Percentiles rank a stretch among this genome's conserved stretches.
Evolutionary conservation across 1,140 invertebrate species (phyloP).

Genomic region (Amphibalanus amphitrite): DNA sequence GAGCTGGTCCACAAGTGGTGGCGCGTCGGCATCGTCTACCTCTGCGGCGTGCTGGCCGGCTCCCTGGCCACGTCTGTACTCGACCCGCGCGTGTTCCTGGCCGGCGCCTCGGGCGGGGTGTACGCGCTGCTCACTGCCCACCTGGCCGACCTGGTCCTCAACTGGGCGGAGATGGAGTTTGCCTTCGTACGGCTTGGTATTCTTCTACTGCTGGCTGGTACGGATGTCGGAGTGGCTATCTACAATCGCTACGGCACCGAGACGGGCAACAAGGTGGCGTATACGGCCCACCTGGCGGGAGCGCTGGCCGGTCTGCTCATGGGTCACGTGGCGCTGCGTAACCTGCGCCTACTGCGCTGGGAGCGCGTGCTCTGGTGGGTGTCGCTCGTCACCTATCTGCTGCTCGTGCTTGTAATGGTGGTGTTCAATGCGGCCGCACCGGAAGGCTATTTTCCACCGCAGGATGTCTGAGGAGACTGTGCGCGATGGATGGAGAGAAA

Average conservation of each 20-base stretch:
- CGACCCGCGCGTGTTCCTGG: conserved; percentile 31
- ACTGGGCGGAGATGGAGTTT: conserved; percentile 82
- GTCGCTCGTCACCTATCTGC: conserved; percentile 51
- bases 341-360: conserved; percentile 65
- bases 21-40: conserved; percentile 49
- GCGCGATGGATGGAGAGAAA: too few relatives aligned
- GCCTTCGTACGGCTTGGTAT: conserved; percentile 56
- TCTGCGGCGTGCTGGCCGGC: conserved; percentile 37
- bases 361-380: conserved; percentile 68
- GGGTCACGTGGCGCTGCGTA: conserved; percentile 76
- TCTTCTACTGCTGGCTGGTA: conserved; percentile 48
- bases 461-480: neutral
- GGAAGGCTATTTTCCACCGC: conserved; percentile 12
- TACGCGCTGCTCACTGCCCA: conserved; percentile 34
- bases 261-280: conserved; percentile 25
- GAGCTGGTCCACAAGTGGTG: conserved; percentile 69
- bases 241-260: conserved; percentile 48
- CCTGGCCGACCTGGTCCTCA: conserved; percentile 39
- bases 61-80: conserved; percentile 33
- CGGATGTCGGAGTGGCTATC: conserved; percentile 62
- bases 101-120: conserved; percentile 28
- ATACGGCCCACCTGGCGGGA: conserved; percentile 47
- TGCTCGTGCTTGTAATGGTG: conserved; percentile 37
- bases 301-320: conserved; percentile 76
- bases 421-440: conserved; percentile 13